phyloP scores from a whole-genome alignment of 2,797 vertebrate species.

The Tenualosa thibaudeaui region DNA sequence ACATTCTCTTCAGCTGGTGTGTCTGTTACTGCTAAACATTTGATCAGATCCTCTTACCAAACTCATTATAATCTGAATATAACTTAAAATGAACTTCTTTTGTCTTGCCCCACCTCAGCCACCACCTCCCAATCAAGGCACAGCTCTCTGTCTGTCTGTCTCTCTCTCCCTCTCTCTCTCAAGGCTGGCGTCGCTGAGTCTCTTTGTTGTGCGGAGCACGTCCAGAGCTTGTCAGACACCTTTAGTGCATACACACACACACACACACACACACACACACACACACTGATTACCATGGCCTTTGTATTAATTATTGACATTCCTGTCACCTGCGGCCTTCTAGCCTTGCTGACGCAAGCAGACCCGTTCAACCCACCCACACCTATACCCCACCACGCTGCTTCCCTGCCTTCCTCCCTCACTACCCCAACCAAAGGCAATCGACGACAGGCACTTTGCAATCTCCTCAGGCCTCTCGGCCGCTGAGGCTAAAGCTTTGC shows the following conservation, averaged over 20 bases:
- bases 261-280: neutral
- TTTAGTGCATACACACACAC: conserved; percentile 30
- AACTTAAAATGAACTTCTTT: neutral
- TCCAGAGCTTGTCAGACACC: conserved; percentile 40
- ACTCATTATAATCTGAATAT: neutral
- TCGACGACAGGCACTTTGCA: neutral
- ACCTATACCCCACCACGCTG: conserved; percentile 36
- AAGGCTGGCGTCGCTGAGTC: neutral
- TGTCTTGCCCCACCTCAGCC: neutral
- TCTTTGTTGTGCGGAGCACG: conserved; percentile 41
- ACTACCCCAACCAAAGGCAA: neutral
- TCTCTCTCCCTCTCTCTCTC: neutral
- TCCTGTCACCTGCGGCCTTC: conserved; percentile 59
- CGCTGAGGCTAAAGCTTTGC: neutral
- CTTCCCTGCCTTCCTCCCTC: neutral
- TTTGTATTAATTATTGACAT: conserved; percentile 74
- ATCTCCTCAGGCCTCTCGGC: neutral
- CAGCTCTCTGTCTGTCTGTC: neutral
- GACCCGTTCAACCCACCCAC: conserved; percentile 50
- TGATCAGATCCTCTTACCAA: neutral
- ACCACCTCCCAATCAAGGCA: conserved; percentile 19
- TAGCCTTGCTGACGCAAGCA: conserved; percentile 44
- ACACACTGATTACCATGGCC: conserved; percentile 50
- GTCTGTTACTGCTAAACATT: neutral
- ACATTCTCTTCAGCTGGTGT: neutral